Evolutionary conservation across 2,797 vertebrate species (phyloP), one percentile per base, ranked within the genome.

Genomic region (Melanogrammus aeglefinus): DNA sequence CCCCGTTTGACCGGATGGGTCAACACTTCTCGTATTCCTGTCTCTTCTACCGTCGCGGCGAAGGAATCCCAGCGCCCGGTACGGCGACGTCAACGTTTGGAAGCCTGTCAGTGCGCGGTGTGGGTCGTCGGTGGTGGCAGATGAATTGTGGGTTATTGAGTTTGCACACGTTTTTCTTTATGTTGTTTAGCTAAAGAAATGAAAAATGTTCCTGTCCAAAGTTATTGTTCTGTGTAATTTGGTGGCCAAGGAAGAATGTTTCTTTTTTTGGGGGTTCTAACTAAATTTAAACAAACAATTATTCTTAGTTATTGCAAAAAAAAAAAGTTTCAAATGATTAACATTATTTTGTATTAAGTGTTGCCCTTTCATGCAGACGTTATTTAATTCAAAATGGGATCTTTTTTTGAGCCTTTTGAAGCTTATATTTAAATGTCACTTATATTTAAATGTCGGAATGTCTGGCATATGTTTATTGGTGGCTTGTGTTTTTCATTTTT

Each of bases 191-290:
- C 73, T 77, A 27, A 69, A 69, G 82, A 81, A 74, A 39, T 75
- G 76, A 66, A 41, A 72, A 72, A 31, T 7, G 4, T 35, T 72
- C 31, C 83, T 90, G 87, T 90, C 90, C 90, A 89, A 90, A 86
- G 81, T 89, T 85, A 76, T 86, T 84, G 85, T 86, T 79, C 71
- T 35, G 21, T 78, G 39, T 81, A 72, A 88, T 82, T 84, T 86
- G 78, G 80, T 80, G 74, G 89, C 87, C 88, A 91, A 89, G 90
- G 88, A 91, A 89, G 86, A 81, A 78, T 81, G 78, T 77, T 74
- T 31, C 44, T n/a, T 90, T 84, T 80, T 84, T 83, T 85, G 24
- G 14, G 14, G 24, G 63, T 69, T 27, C 27, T 69, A 12, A 27
- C 24, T 24, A 27, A 69, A 27, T 27, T 69, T 69, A 24, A 12